Conservation (phyloP, 1,140 invertebrate species). For the Nymphalis io region DNA sequence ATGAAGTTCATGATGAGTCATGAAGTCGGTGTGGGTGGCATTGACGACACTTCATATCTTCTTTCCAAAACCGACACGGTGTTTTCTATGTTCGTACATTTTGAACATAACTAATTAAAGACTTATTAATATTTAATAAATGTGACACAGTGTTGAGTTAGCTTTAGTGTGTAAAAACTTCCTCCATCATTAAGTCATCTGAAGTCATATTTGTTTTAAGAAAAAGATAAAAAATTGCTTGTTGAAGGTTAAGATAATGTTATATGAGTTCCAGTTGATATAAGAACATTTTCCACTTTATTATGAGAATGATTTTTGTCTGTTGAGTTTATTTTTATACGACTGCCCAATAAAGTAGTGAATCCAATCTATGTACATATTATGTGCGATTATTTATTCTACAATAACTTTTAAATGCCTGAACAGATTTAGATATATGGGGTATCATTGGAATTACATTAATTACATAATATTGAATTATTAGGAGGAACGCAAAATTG, state of each 20-base stretch:
- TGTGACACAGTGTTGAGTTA: background rate
- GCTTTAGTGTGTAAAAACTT: background rate
- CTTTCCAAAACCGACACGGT: slow-evolving; percentile 5
- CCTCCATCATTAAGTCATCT: slow-evolving; percentile 15
- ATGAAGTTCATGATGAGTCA: slow-evolving; percentile 47
- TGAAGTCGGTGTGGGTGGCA: slow-evolving; percentile 46
- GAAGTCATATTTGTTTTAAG: slow-evolving; percentile 13
- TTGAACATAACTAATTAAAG: background rate
- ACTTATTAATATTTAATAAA: background rate
- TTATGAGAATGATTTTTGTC: background rate
- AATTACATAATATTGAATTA: no score
- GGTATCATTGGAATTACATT: no score
- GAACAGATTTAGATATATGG: no score
- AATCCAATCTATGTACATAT: no score
- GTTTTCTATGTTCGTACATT: background rate
- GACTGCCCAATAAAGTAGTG: no score
- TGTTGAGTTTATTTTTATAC: no score
- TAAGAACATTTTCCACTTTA: background rate
- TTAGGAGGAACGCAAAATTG: no score
- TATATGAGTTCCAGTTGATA: background rate
- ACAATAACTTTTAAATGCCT: no score
- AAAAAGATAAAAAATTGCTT: background rate
- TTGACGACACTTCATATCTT: slow-evolving; percentile 40
- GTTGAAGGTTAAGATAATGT: background rate
- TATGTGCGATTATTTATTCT: no score